A percentile compares a stretch with the other conserved stretches of the same genome.
These are phyloP conservation scores for Tiliacea citrago DNA, from an alignment of 2,888 invertebrate genomes.

Conservation along the genomic window DNA sequence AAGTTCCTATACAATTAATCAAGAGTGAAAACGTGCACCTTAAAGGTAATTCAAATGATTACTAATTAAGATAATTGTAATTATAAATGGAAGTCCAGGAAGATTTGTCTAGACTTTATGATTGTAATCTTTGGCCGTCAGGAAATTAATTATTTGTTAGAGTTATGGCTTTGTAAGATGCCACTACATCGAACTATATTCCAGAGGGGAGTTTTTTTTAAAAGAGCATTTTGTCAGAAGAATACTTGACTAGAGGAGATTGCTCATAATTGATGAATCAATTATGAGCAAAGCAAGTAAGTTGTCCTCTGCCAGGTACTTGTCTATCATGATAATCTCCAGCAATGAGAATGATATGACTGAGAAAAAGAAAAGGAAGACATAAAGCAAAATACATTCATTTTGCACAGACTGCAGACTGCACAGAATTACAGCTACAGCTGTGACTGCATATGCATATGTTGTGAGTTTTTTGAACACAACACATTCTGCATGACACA, in stretches of 20 bases:
- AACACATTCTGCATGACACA: too few relatives aligned
- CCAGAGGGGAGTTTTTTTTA: not conserved
- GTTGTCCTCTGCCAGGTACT: too few relatives aligned
- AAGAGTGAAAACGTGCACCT: constrained; percentile 28
- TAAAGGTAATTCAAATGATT: constrained; percentile 19
- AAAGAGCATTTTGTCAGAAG: too few relatives aligned
- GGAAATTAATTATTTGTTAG: constrained; percentile 30
- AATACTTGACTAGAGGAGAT: too few relatives aligned
- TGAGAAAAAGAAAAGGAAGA: too few relatives aligned
- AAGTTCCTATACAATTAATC: constrained; percentile 9
- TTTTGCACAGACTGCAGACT: too few relatives aligned
- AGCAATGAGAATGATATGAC: not conserved
- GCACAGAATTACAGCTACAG: too few relatives aligned
- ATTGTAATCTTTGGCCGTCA: constrained; percentile 22
- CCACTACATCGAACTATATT: not conserved
- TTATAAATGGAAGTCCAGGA: constrained; percentile 30
- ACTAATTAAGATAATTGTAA: constrained; percentile 43
- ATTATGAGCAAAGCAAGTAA: not conserved
- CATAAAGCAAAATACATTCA: not conserved
- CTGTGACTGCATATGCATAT: too few relatives aligned
- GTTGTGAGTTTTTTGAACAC: too few relatives aligned
- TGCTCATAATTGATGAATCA: too few relatives aligned
- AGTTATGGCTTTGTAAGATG: constrained; percentile 6
- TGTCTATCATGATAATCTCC: not conserved
- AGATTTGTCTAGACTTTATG: constrained; percentile 29